These are phyloP conservation scores for Andrena chrysosceles DNA, from an alignment of 2,888 invertebrate genomes.

Conservation along the genomic window DNA sequence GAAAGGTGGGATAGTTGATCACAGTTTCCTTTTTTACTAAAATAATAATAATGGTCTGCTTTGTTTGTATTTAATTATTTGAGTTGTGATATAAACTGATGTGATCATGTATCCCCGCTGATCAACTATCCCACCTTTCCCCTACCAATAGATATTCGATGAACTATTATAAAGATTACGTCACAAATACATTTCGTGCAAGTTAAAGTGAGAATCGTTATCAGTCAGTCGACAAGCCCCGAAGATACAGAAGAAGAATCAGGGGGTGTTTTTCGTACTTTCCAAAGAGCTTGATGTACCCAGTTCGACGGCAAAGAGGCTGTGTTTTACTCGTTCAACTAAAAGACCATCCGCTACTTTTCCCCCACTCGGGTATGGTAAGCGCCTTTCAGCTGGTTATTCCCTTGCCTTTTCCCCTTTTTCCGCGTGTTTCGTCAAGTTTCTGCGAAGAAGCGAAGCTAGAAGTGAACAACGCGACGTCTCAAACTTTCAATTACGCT, in stretches of 20 bases:
- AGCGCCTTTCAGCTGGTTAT: constrained; percentile 51
- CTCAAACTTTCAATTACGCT: constrained; percentile 74
- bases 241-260: neutral
- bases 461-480: constrained; percentile 50
- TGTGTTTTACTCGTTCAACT: constrained; percentile 38
- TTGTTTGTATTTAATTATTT: too few species aligned
- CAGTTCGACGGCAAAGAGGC: constrained; percentile 33
- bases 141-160: too few species aligned
- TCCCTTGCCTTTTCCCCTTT: constrained; percentile 27
- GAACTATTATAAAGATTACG: neutral
- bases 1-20: too few species aligned
- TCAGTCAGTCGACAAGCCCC: neutral
- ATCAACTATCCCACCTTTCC: too few species aligned
- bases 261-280: constrained; percentile 47
- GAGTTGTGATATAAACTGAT: too few species aligned
- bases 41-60: too few species aligned
- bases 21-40: too few species aligned
- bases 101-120: too few species aligned
- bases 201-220: neutral
- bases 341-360: constrained; percentile 44
- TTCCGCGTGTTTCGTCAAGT: constrained; percentile 37
- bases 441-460: constrained; percentile 57
- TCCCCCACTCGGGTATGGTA: constrained; percentile 35
- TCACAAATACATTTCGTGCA: neutral
- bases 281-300: constrained; percentile 47